phyloP scores from a whole-genome alignment of 2,113 vertebrate species.

The Channa maculata region DNA sequence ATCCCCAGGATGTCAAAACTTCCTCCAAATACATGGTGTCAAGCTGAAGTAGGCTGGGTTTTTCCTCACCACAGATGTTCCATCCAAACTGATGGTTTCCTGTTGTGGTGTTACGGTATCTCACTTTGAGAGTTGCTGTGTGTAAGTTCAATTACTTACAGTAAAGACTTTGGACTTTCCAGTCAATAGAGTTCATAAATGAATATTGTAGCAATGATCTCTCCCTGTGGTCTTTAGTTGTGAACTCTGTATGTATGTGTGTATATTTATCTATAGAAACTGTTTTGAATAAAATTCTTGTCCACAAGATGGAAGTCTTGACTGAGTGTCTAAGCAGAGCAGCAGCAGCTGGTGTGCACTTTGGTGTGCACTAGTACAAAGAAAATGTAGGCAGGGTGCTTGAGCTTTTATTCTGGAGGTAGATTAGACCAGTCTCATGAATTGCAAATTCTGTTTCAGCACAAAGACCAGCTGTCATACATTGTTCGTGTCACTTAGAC shows the following conservation, averaged over 20 bases:
- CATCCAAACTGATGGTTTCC: slow-evolving; percentile 39
- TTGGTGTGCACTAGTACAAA: slow-evolving; percentile 18
- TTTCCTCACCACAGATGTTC: slow-evolving; percentile 56
- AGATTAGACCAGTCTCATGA: slow-evolving; percentile 53
- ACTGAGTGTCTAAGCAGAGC: slow-evolving; percentile 18
- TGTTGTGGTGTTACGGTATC: slow-evolving; percentile 41
- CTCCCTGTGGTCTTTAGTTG: not conserved
- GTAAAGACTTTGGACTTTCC: slow-evolving; percentile 38
- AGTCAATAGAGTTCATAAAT: slow-evolving; percentile 6
- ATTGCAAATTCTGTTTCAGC: slow-evolving; percentile 54
- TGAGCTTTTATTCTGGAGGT: slow-evolving; percentile 42
- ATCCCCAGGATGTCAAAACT: slow-evolving; percentile 61
- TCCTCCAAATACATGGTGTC: slow-evolving; percentile 45
- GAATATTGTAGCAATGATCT: not conserved
- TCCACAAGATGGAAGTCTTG: slow-evolving; percentile 52
- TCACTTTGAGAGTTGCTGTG: slow-evolving; percentile 55
- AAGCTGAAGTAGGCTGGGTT: slow-evolving; percentile 32
- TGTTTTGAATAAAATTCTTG: slow-evolving; percentile 18
- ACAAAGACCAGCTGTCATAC: slow-evolving; percentile 51
- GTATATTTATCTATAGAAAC: not conserved
- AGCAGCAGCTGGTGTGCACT: slow-evolving; percentile 34
- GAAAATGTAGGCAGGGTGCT: slow-evolving; percentile 23
- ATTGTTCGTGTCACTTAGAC: not conserved
- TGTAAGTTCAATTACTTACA: slow-evolving; percentile 32
- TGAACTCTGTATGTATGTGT: not conserved